These are phyloP conservation scores for Nettapus auritus DNA, from an alignment of 2,113 vertebrate species.

Conservation along the genomic window DNA sequence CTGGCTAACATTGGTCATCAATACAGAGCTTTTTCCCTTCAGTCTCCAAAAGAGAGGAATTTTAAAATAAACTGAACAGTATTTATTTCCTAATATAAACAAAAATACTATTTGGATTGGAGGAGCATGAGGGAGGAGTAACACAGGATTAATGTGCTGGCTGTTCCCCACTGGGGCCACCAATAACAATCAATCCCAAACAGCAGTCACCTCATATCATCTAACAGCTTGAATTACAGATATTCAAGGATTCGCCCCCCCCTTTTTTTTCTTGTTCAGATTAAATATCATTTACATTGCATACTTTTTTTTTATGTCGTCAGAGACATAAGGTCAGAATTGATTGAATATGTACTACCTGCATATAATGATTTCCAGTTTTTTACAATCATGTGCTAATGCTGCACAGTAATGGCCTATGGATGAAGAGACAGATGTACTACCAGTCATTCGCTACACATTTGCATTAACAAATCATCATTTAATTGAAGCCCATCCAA, in stretches of 20 bases:
- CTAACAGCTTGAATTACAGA: conserved; percentile 73
- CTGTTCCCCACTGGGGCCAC: conserved; percentile 65
- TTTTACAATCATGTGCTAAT: conserved; percentile 82
- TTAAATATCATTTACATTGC: conserved; percentile 75
- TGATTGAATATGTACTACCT: conserved; percentile 83
- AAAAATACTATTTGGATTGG: conserved; percentile 67
- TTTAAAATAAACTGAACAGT: conserved; percentile 45
- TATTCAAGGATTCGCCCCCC: conserved; percentile 48
- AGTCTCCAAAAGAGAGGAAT: background rate
- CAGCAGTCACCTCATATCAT: conserved; percentile 70
- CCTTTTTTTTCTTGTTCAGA: conserved; percentile 54
- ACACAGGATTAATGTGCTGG: conserved; percentile 64
- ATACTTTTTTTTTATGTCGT: conserved; percentile 70
- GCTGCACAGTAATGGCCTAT: conserved; percentile 82
- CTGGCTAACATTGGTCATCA: conserved; percentile 70
- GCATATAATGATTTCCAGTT: conserved; percentile 79
- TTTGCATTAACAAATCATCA: conserved; percentile 88
- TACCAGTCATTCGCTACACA: conserved; percentile 82
- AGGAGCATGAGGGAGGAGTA: conserved; percentile 63
- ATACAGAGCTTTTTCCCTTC: conserved; percentile 16
- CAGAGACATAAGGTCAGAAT: conserved; percentile 83
- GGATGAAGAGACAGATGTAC: conserved; percentile 85
- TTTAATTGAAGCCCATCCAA: conserved; percentile 87
- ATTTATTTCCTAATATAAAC: conserved; percentile 70
- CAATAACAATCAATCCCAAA: conserved; percentile 71